Conservation (phyloP, 2,888 invertebrate species). For the Lepidocyrtinus sp. region DNA sequence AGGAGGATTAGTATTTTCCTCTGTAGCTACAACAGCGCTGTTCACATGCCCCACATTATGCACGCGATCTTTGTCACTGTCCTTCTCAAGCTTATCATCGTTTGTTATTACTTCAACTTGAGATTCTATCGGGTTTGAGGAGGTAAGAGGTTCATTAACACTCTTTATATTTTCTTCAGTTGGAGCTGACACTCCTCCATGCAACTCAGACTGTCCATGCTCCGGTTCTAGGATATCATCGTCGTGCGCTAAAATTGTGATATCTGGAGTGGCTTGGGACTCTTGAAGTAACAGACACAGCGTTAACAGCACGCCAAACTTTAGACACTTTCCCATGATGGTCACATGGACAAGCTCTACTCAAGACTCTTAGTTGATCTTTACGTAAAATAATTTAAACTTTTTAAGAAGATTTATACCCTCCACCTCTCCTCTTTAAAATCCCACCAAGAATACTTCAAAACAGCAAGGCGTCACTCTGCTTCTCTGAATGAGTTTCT, state of each 20-base stretch:
- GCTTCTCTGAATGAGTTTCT: no score
- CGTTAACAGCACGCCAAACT: not conserved
- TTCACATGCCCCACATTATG: not conserved
- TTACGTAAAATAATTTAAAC: no score
- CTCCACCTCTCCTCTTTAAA: no score
- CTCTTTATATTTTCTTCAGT: not conserved
- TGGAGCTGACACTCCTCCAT: not conserved
- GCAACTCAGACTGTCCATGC: not conserved
- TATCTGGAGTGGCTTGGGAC: not conserved
- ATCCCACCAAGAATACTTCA: no score
- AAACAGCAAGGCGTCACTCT: no score
- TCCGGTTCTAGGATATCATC: not conserved
- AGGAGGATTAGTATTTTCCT: slow-evolving; percentile 48
- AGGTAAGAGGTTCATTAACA: not conserved
- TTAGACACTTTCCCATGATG: not conserved
- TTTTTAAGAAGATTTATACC: no score
- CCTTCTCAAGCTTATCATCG: not conserved
- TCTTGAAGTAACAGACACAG: not conserved
- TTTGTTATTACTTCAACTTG: not conserved
- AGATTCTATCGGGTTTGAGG: not conserved
- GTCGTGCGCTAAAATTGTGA: not conserved
- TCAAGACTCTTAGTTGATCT: no score
- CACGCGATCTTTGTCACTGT: not conserved
- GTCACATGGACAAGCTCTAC: no score
- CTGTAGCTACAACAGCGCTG: not conserved